Evolutionary conservation across 2,888 invertebrate species (phyloP).

Genomic region (Balanococcus diminutus): DNA sequence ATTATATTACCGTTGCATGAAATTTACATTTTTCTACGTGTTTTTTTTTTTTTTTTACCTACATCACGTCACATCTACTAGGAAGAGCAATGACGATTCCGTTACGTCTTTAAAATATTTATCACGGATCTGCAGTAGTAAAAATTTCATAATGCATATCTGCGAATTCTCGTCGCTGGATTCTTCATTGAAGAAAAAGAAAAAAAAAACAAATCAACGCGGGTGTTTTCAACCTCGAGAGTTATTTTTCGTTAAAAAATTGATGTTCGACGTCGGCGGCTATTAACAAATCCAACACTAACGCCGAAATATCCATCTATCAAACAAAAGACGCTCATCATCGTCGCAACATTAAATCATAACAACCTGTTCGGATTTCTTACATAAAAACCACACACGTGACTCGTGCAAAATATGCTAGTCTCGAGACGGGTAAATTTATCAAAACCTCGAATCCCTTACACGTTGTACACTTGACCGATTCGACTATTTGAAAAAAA

Average conservation of each 20-base stretch:
- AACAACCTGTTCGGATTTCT: neutral
- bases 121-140: neutral
- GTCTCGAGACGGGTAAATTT: neutral
- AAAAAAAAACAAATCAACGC: neutral
- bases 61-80: neutral
- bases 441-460: neutral
- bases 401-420: neutral
- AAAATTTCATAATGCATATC: neutral
- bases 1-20: slow-evolving; percentile 17
- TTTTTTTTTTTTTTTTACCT: neutral
- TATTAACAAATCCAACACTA: neutral
- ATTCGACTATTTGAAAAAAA: neutral
- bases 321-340: neutral
- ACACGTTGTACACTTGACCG: neutral
- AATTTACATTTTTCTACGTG: neutral
- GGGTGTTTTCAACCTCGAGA: neutral
- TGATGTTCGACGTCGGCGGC: neutral
- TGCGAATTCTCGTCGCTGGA: neutral
- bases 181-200: neutral
- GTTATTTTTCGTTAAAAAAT: neutral
- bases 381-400: neutral
- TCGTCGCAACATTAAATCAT: neutral
- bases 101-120: neutral
- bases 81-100: neutral
- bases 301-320: neutral